Conservation (phyloP, 2,797 vertebrate species). For the Kryptolebias ocellatus region DNA sequence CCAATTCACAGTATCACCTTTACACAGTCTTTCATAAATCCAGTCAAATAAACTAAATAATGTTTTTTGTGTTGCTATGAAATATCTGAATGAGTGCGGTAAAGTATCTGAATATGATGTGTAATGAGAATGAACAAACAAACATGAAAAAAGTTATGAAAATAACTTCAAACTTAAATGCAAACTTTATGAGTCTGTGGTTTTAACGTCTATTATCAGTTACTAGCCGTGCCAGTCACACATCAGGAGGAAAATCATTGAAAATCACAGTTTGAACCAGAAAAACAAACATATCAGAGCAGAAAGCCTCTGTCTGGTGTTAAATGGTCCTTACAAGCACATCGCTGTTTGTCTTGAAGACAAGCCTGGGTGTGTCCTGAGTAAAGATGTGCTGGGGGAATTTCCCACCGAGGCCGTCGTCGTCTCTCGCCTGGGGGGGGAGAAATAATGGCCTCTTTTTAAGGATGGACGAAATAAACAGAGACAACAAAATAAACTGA, state of each 20-base stretch:
- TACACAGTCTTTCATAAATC: too few species aligned
- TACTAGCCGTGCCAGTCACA: conserved; percentile 9
- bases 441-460: conserved; percentile 99
- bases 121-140: conserved; percentile 69
- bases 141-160: conserved; percentile 45
- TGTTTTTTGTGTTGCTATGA: too few species aligned
- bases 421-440: conserved; percentile 97
- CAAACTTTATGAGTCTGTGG: conserved; percentile 16
- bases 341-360: conserved; percentile 99
- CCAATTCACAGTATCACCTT: too few species aligned
- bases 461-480: conserved; percentile 94
- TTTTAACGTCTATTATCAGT: conserved; percentile 11
- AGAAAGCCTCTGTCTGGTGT: conserved; percentile 80
- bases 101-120: conserved; percentile 51
- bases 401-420: conserved; percentile 98
- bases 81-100: too few species aligned
- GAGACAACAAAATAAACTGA: conserved; percentile 79
- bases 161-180: conserved; percentile 33
- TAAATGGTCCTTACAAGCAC: conserved; percentile 99
- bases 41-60: too few species aligned
- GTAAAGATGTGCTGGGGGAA: conserved; percentile 98
- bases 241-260: conserved; percentile 50
- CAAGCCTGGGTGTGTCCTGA: conserved; percentile 99
- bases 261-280: conserved; percentile 57
- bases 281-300: conserved; percentile 55